Percentiles rank a stretch among this genome's conserved stretches.
Evolutionary conservation across 1,140 invertebrate species (phyloP).

Genomic region (Brevipalpus yothersi): DNA sequence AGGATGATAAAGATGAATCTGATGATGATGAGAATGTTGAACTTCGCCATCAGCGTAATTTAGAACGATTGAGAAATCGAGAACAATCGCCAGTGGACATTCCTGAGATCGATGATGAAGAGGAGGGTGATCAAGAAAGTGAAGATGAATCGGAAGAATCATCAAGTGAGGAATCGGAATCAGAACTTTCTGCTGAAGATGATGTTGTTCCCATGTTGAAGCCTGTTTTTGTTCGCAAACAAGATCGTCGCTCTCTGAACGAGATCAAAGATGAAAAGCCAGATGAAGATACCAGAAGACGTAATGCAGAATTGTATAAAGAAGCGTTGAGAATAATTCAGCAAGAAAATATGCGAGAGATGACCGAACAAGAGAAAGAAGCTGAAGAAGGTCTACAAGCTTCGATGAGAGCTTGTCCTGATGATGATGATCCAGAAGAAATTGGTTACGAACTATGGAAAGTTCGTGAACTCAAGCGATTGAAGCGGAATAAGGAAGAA

Average conservation of each 20-base stretch:
- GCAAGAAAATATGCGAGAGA: slow-evolving; percentile 55
- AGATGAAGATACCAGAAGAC: slow-evolving; percentile 34
- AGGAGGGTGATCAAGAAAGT: slow-evolving; percentile 14
- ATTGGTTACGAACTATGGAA: slow-evolving; percentile 96
- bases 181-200: slow-evolving; percentile 27
- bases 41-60: slow-evolving; percentile 16
- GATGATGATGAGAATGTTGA: slow-evolving; percentile 37
- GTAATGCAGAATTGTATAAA: slow-evolving; percentile 49
- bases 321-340: slow-evolving; percentile 76
- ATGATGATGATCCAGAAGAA: slow-evolving; percentile 95
- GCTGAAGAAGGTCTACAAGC: slow-evolving; percentile 21
- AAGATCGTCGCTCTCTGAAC: slow-evolving; percentile 76
- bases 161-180: slow-evolving; percentile 60
- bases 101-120: slow-evolving; percentile 12
- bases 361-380: slow-evolving; percentile 35
- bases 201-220: slow-evolving; percentile 62
- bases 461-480: slow-evolving; percentile 72
- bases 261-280: slow-evolving; percentile 60
- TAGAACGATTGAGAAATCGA: slow-evolving; percentile 30
- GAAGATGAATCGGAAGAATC: slow-evolving; percentile 26
- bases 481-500: slow-evolving; percentile 87
- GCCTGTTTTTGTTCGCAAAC: slow-evolving; percentile 85
- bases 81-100: slow-evolving; percentile 12
- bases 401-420: slow-evolving; percentile 59
- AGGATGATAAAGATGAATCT: slow-evolving; percentile 8